phyloP scores from a whole-genome alignment of 2,888 invertebrate species.

The Hofmannophila pseudospretella region DNA sequence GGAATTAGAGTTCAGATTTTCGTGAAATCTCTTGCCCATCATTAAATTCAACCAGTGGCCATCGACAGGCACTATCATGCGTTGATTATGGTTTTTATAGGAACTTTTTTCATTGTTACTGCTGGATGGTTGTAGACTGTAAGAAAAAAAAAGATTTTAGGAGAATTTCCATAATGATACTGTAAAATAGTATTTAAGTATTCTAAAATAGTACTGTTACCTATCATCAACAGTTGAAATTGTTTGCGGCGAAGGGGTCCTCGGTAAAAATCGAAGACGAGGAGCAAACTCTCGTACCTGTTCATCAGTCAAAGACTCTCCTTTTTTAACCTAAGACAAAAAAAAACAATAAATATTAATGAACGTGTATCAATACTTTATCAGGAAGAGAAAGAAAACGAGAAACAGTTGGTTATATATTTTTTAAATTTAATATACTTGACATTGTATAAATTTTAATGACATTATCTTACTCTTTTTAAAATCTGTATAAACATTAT shows the following conservation, averaged over 20 bases:
- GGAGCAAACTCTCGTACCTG: conserved; percentile 59
- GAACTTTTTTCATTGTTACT: conserved; percentile 71
- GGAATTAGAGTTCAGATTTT: conserved; percentile 66
- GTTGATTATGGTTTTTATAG: conserved; percentile 59
- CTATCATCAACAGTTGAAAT: conserved; percentile 47
- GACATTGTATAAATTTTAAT: too few species aligned
- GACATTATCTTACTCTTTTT: too few species aligned
- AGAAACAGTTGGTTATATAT: too few species aligned
- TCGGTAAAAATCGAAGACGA: conserved; percentile 56
- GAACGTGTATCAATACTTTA: background rate
- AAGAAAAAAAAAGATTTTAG: conserved; percentile 24
- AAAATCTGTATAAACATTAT: too few species aligned
- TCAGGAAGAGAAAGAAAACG: too few species aligned
- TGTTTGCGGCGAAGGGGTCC: conserved; percentile 36
- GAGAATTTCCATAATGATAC: background rate
- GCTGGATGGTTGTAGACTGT: conserved; percentile 68
- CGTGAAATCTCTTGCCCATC: conserved; percentile 80
- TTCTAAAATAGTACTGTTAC: conserved; percentile 25
- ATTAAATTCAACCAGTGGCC: conserved; percentile 79
- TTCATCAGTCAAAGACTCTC: conserved; percentile 57
- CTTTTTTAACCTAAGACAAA: conserved; percentile 53
- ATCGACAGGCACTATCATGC: conserved; percentile 76
- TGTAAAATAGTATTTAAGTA: background rate
- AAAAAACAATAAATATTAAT: background rate
- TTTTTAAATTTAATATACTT: background rate